Evolutionary conservation across 2,113 vertebrate species (phyloP), one percentile per base, ranked within the genome.

Genomic region (Chlorodrepanis virens): DNA sequence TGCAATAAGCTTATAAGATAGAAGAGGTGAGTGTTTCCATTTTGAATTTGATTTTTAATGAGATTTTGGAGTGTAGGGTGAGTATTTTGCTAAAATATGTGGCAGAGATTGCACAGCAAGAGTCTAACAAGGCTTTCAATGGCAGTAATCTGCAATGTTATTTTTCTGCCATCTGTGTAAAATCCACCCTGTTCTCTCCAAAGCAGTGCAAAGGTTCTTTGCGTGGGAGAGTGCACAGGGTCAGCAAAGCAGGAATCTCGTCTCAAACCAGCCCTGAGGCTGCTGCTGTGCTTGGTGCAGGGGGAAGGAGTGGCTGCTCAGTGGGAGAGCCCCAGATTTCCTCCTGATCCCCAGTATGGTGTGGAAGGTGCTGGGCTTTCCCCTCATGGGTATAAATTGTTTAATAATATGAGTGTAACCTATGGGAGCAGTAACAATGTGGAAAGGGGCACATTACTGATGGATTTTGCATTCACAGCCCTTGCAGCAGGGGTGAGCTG

Each of bases 1-100:
- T 88, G 90, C 88, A 95, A 18, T 86, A 93, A 80, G 76, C 64
- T 78, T 86, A 40, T 79, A 84, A 95, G 86, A 78, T 83, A 72
- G 72, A 72, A 96, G 86, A 89, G 76, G 86, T 78, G 86, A 97
- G 90, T 31, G 88, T 87, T 96, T 87, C 92, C 77, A 87, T 83
- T 95, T 96, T 79, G 91, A 92, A 94, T 93, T 88, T 80, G 78
- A 27, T 86, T 94, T 83, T 93, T 93, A 90, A 96, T 92, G 90
- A 95, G 88, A 90, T 84, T 95, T 93, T 92, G 61, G 93, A 92
- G 53, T 60, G 60, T 79, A 75, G 76, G n/a, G 69, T 2, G 20
- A 83, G 79, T 87, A 93, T 94, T 96, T 89, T 87, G 76, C 80
- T 93, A 79, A 92, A 90, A 90, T 96, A 84, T 14, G 69, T 2